Evolutionary conservation across 2,797 vertebrate genomes (phyloP), one percentile per base, ranked within the genome.

Genomic region (Tinamus major): DNA sequence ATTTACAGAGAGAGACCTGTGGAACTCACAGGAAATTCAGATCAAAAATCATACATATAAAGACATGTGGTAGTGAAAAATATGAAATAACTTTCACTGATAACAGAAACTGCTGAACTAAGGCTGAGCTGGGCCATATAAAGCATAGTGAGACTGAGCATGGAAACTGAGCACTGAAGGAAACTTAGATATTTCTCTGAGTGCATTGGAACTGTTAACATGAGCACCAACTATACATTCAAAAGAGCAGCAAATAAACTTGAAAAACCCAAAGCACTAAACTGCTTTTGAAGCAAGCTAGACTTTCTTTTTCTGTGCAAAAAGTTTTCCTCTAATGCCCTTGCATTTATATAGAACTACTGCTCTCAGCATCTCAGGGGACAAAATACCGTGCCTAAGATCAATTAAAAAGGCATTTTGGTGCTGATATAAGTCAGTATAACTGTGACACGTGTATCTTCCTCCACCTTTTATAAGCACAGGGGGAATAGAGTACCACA

Each of bases 381-480:
- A 78, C 21, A 94, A 1, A 35, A 58, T 53, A 63, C 31, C 48
- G 42, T 11, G 31, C 18, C 59, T 3, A 2, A 68, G 37, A 89
- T 65, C 53, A 27, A 64, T 82, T 75, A 4, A 90, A 92, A 93
- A 90, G 41, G 3, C 19, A 79, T 77, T 15, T 85, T 67, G 59
- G 21, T 67, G 27, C 39, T 70, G 85, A 64, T 53, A 27, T 13
- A 64, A 74, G 44, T 37, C n/a, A 19, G 15, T 68, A 59, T 58
- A 91, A 56, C 33, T 26, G 35, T 37, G 79, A 49, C 42, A 79
- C 61, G 33, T 67, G 42, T 29, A 3, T 91, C 91, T 89, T 70
- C 42, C 71, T 81, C 75, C 39, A 3, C 24, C 4, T 19, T 82
- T 88, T 75, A 49, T 67, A 93, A 90, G 56, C 13, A 46, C 74